Percentiles rank a stretch among this genome's conserved stretches.
Evolutionary conservation across 2,113 vertebrate species (phyloP).

Genomic region (Saccopteryx leptura): DNA sequence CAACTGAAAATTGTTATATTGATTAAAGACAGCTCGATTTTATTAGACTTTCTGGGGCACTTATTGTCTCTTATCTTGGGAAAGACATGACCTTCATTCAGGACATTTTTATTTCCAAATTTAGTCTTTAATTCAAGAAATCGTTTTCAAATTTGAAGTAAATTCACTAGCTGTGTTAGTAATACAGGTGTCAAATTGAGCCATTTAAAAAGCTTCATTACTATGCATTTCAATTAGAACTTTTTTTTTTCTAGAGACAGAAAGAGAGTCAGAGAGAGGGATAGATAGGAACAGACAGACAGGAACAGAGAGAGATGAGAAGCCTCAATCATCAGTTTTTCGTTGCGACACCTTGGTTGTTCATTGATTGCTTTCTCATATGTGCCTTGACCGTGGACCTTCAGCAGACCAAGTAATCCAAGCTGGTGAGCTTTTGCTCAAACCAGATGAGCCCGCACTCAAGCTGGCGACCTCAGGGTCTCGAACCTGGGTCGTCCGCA

Average conservation of each 20-base stretch:
- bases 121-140: conserved; percentile 40
- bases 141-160: conserved; percentile 50
- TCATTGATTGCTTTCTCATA: too few relatives aligned
- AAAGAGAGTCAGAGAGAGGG: too few relatives aligned
- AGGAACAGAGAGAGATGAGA: too few relatives aligned
- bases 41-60: conserved; percentile 9
- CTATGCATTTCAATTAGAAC: conserved; percentile 25
- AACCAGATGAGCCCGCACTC: too few relatives aligned
- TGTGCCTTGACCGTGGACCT: too few relatives aligned
- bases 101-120: conserved; percentile 45
- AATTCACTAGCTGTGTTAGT: not conserved
- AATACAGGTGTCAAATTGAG: not conserved
- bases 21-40: conserved; percentile 34
- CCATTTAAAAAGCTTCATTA: conserved; percentile 44
- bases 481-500: too few relatives aligned
- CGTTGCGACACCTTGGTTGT: too few relatives aligned
- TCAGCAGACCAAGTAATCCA: too few relatives aligned
- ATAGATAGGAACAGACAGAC: too few relatives aligned
- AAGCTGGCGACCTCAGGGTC: too few relatives aligned
- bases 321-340: too few relatives aligned
- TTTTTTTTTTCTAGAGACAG: not conserved
- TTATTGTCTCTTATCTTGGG: conserved; percentile 14
- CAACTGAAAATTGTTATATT: conserved; percentile 52
- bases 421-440: too few relatives aligned
- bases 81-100: not conserved